A percentile compares a stretch with the other conserved stretches of the same genome.
Evolutionary conservation across 2,888 invertebrate genomes (phyloP).

Genomic region (Drosophila incognita): DNA sequence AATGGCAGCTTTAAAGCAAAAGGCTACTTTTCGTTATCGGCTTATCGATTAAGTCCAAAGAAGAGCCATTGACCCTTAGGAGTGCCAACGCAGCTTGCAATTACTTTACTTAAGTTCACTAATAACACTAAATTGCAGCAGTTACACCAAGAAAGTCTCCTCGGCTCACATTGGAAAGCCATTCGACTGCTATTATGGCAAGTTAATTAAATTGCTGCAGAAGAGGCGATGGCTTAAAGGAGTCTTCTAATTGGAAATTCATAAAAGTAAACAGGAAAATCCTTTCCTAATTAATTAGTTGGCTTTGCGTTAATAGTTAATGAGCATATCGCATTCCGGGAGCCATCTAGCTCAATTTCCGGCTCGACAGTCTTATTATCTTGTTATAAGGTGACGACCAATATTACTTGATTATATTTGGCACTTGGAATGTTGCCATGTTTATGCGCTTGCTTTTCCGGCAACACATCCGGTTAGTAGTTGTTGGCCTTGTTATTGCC

Average conservation of each 20-base stretch:
- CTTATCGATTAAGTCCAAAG: constrained; percentile 26
- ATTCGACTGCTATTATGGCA: constrained; percentile 34
- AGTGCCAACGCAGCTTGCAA: constrained; percentile 12
- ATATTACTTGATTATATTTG: constrained; percentile 14
- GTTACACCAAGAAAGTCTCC: neutral
- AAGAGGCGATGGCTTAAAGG: neutral
- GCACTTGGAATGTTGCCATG: neutral
- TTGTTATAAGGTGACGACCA: neutral
- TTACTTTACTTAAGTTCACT: constrained; percentile 14
- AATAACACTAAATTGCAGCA: constrained; percentile 43
- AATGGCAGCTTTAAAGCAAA: constrained; percentile 13
- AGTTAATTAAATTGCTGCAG: constrained; percentile 37
- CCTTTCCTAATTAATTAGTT: constrained; percentile 63
- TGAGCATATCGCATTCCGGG: constrained; percentile 57
- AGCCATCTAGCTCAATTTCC: constrained; percentile 55
- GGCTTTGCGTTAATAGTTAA: constrained; percentile 50
- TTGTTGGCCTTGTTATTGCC: neutral
- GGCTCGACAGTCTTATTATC: constrained; percentile 1
- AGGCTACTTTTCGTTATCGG: constrained; percentile 7
- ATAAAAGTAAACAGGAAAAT: constrained; percentile 27
- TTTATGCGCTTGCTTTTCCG: constrained; percentile 14
- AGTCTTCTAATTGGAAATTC: constrained; percentile 32
- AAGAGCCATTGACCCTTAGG: constrained; percentile 16
- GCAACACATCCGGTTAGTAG: constrained; percentile 34
- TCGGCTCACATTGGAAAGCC: constrained; percentile 3